phyloP scores from a whole-genome alignment of 2,113 vertebrate species.

The Pachycephala philippinensis region DNA sequence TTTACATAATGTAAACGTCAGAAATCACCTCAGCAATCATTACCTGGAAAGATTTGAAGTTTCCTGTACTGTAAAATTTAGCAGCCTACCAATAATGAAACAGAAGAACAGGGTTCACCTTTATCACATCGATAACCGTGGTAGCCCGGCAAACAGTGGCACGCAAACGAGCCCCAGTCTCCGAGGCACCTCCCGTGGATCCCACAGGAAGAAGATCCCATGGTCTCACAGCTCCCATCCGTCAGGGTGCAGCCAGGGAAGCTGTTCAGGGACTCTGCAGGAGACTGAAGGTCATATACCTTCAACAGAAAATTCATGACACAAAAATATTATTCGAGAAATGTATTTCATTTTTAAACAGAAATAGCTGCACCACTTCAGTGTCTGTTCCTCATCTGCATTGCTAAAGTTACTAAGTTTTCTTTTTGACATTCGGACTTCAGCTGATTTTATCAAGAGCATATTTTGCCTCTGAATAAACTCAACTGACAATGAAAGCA shows the following conservation, averaged over 20 bases:
- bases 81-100: not conserved
- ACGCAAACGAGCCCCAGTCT: constrained; percentile 83
- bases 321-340: not conserved
- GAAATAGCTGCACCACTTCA: not conserved
- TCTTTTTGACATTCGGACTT: not conserved
- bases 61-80: not conserved
- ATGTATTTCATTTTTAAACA: not conserved
- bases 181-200: constrained; percentile 78
- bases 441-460: not conserved
- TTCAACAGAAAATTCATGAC: not conserved
- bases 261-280: constrained; percentile 81
- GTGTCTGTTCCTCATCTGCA: not conserved
- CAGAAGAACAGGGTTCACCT: constrained; percentile 65
- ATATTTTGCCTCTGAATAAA: not conserved
- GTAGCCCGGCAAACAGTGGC: constrained; percentile 82
- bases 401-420: not conserved
- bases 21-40: not conserved
- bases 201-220: constrained; percentile 82
- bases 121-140: constrained; percentile 81
- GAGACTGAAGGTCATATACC: constrained; percentile 83
- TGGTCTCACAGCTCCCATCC: constrained; percentile 81
- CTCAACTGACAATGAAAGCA: not conserved
- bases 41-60: not conserved
- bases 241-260: constrained; percentile 81
- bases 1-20: not conserved